These are phyloP conservation scores for Hyaena hyaena DNA, from an alignment of 2,113 vertebrate species.

Conservation along the genomic window DNA sequence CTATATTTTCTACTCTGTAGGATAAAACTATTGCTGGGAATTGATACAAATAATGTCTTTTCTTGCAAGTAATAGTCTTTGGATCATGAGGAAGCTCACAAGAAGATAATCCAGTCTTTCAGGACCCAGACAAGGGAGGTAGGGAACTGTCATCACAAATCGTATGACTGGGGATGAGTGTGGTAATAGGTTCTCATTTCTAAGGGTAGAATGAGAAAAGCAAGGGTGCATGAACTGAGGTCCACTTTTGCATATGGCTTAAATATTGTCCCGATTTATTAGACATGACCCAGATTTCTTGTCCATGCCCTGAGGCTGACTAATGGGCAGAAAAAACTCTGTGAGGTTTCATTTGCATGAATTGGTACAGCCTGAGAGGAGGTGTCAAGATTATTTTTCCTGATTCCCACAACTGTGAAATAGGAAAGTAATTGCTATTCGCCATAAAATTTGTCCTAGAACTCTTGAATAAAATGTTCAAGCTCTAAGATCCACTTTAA, in stretches of 20 bases:
- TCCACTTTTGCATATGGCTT: background rate
- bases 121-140: background rate
- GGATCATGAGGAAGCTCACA: background rate
- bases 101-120: background rate
- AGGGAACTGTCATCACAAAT: too few species aligned
- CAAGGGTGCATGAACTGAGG: background rate
- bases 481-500: background rate
- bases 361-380: background rate
- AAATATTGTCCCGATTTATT: background rate
- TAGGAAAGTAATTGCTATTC: background rate
- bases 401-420: background rate
- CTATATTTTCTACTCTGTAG: background rate
- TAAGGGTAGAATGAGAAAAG: background rate
- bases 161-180: rapidly evolving
- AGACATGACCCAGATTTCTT: background rate
- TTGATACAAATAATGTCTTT: background rate
- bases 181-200: background rate
- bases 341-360: background rate
- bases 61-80: background rate
- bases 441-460: background rate
- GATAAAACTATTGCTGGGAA: background rate
- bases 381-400: background rate
- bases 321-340: background rate
- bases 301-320: background rate
- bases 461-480: background rate